phyloP scores from a whole-genome alignment of 2,888 invertebrate genomes.

The Eupithecia pulchellata region DNA sequence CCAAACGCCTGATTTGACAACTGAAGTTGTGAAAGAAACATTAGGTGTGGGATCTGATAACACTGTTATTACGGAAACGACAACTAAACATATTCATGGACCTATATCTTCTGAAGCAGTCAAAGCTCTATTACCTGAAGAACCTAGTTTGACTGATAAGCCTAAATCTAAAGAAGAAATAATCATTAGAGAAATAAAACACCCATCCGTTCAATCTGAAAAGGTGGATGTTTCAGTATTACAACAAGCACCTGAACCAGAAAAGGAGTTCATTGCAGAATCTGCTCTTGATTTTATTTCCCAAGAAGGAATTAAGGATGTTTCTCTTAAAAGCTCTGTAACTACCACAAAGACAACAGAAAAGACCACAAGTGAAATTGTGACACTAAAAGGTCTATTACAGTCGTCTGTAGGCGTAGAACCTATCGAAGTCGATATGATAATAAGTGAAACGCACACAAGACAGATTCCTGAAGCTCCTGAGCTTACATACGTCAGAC shows the following conservation, averaged over 20 bases:
- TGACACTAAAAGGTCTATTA: slow-evolving; percentile 50
- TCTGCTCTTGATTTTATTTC: slow-evolving; percentile 48
- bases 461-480: slow-evolving; percentile 51
- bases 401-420: slow-evolving; percentile 59
- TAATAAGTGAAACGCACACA: slow-evolving; percentile 58
- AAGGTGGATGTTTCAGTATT: slow-evolving; percentile 13
- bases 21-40: slow-evolving; percentile 12
- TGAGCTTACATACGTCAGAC: slow-evolving; percentile 62
- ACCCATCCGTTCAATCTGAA: slow-evolving; percentile 16
- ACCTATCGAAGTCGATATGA: slow-evolving; percentile 57
- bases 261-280: slow-evolving; percentile 43
- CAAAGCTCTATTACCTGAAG: slow-evolving; percentile 6
- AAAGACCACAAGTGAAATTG: slow-evolving; percentile 47
- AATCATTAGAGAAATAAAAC: slow-evolving; percentile 23
- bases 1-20: not conserved
- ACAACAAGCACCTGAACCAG: slow-evolving; percentile 19
- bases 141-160: slow-evolving; percentile 17
- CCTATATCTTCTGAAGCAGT: slow-evolving; percentile 6
- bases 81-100: slow-evolving; percentile 19
- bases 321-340: not conserved
- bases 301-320: slow-evolving; percentile 45
- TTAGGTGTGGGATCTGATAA: slow-evolving; percentile 1
- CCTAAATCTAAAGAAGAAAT: slow-evolving; percentile 25
- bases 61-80: slow-evolving; percentile 10
- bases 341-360: slow-evolving; percentile 21